These are phyloP conservation scores for Euwallacea similis DNA, from an alignment of 1,140 invertebrate species.

Conservation along the genomic window DNA sequence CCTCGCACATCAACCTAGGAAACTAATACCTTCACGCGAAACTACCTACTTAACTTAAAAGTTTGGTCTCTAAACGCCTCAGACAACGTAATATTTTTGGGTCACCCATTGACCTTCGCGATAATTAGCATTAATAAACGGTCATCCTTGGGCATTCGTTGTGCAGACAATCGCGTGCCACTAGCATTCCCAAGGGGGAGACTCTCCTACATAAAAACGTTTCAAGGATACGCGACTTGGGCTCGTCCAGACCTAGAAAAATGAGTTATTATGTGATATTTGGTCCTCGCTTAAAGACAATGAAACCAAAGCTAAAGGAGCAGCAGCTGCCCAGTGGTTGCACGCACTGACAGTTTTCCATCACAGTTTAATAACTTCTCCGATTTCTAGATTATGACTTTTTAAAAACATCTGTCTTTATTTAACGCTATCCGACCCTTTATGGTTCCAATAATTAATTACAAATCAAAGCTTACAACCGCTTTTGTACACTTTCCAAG, in stretches of 20 bases:
- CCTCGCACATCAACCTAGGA: no score
- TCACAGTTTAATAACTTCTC: slow-evolving; percentile 1
- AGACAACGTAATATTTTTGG: no score
- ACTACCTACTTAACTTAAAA: no score
- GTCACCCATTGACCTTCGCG: no score
- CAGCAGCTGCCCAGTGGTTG: not conserved
- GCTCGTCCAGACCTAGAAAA: slow-evolving; percentile 2
- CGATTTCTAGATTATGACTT: not conserved
- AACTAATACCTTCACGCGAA: no score
- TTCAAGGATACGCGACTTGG: not conserved
- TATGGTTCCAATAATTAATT: slow-evolving; percentile 6
- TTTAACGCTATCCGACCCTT: slow-evolving; percentile 9
- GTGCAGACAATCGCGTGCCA: not conserved
- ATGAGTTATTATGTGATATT: not conserved
- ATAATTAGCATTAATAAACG: no score
- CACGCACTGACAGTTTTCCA: not conserved
- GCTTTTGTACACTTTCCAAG: not conserved
- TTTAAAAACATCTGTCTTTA: slow-evolving; percentile 6
- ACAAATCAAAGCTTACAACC: not conserved
- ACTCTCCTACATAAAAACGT: not conserved
- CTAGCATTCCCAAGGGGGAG: not conserved
- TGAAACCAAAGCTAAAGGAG: not conserved
- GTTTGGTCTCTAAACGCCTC: no score
- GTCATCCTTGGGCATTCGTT: not conserved
- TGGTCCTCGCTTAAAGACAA: not conserved